Evolutionary conservation across 2,113 vertebrate species (phyloP), one percentile per base, ranked within the genome.

Genomic region (Labrus mixtus): DNA sequence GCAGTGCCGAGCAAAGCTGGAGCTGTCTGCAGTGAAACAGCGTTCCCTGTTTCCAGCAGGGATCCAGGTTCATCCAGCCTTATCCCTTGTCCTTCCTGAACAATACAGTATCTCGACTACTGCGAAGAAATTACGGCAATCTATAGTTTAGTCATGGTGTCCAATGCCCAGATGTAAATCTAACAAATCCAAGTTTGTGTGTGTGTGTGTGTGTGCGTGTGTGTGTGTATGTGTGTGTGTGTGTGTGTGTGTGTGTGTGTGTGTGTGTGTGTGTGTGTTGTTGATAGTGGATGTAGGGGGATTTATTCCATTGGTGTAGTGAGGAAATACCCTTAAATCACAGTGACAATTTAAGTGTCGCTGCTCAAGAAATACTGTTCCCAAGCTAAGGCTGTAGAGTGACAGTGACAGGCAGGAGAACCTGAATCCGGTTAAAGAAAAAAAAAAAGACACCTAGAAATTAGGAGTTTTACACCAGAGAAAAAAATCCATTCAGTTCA

Each of bases 21-120:
- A 87, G 81, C 83, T 81, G 78, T 90, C 93, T 93, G 93, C 92
- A 91, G 88, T 88, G 92, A 93, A 93, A 92, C 89, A 90, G 76
- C 79, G 64, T 87, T 88, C 93, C 89, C 91, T 92, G 93, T 93
- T 95, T 95, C 92, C 87, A 90, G 93, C 92, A 92, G 88, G 91
- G 94, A 95, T 95, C 90, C 94, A 95, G 91, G 92, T 91, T 90
- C 89, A 90, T 92, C 90, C 89, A 89, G 87, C 90, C 92, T 87
- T 72, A 76, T 87, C 84, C 72, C 41, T 56, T 56, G 81, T 78
- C 63, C 73, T 54, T 17, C 11, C 54, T 75, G 55, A 76, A 70
- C 36, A 41, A 50, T 66, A 75, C 22, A 33, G 65, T 6, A 73
- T 69, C 54, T 73, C 41, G 25, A 46, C 10, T 23, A 8, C 41